Evolutionary conservation across 2,888 invertebrate species (phyloP), one percentile per base, ranked within the genome.

Genomic region (Pilophorus perplexus): DNA sequence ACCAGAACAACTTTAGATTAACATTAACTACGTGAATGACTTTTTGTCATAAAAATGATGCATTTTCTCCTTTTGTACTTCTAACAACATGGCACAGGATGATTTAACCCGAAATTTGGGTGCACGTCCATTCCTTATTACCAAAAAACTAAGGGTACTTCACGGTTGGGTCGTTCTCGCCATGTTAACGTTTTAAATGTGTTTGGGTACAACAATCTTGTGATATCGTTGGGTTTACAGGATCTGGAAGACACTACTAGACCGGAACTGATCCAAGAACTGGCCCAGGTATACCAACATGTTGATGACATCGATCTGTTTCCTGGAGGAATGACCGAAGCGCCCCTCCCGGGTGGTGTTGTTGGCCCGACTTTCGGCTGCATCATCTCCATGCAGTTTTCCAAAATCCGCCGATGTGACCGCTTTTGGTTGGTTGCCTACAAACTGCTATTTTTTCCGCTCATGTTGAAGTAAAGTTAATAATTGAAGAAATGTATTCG

Each of bases 301-400:
- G 81, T 82, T 0, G 82, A 84, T 71, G 84, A 84, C 73, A 80
- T 84, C 52, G 79, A 84, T 72, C 74, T 83, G 10, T 84, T 84
- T 74, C 79, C 82, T 10, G 84, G 83, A 54, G 81, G 81, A 0
- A 76, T 84, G 73, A 77, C 80, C 2, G 84, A 84, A 72, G 76
- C 75, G 1, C 77, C 82, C 0, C 74, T 82, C n/a, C 77, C 77
- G 42, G 83, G 82, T 4, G 82, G 78, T 1, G 74, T 79, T 10
- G 78, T 84, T 3, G 84, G 84, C 1, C 83, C 83, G 0, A 82
- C 83, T 0, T 80, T 83, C 68, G 82, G 81, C 22, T 84, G 83
- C 73, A 77, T 84, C 64, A 79, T 84, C 40, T 83, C 79, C 2
- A 77, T 77, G 68, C 83, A 84, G 74, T 82, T 82, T 74, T 71